Conservation (phyloP, 2,797 vertebrate genomes). For the Acipenser oxyrinchus region DNA sequence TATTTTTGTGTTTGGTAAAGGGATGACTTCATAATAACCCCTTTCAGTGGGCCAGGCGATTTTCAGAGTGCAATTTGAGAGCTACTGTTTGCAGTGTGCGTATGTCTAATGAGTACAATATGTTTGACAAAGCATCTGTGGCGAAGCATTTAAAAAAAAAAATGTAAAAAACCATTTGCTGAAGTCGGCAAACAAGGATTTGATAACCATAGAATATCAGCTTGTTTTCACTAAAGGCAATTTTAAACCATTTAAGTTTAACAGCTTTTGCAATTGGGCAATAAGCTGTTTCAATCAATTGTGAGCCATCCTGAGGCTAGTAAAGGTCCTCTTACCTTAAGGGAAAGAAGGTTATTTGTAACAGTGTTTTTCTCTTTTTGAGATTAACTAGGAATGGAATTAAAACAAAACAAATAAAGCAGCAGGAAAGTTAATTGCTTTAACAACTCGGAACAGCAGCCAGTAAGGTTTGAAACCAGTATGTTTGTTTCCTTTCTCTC, state of each 20-base stretch:
- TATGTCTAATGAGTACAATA: constrained; percentile 66
- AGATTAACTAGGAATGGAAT: no score
- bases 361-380: no score
- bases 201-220: neutral
- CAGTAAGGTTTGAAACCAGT: no score
- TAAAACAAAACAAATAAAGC: no score
- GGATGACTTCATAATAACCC: constrained; percentile 3
- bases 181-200: neutral
- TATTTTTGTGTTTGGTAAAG: constrained; percentile 1
- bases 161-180: neutral
- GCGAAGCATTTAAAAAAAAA: neutral
- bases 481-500: no score
- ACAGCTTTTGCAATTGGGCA: neutral
- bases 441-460: no score
- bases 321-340: no score
- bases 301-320: no score
- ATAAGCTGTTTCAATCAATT: neutral
- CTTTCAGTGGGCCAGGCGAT: constrained; percentile 3
- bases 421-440: no score
- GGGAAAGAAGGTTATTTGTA: no score
- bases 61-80: constrained; percentile 49
- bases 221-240: neutral
- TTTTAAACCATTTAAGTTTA: neutral
- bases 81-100: constrained; percentile 53
- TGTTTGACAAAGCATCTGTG: constrained; percentile 32